Conservation (phyloP, 2,888 invertebrate genomes). For the Zhuqinia jingwanae region DNA sequence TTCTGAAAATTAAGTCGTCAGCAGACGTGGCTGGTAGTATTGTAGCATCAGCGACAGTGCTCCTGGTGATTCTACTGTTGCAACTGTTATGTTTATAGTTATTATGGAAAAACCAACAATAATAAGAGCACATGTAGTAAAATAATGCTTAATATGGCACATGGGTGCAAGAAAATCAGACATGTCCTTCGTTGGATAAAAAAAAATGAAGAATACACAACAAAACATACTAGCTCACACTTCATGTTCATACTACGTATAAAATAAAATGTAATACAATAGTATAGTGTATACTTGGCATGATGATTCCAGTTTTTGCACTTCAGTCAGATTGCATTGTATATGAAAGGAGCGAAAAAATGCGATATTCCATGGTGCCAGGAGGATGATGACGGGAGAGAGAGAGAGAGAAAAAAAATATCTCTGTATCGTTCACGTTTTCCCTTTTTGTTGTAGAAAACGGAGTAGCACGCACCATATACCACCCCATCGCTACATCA, state of each 20-base stretch:
- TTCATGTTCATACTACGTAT: not conserved
- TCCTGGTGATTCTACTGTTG: not conserved
- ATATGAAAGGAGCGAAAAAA: not conserved
- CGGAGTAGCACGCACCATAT: not conserved
- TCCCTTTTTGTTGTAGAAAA: not conserved
- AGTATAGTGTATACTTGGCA: too few species aligned
- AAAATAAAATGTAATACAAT: not conserved
- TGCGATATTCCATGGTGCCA: not conserved
- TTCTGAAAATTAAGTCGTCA: constrained; percentile 37
- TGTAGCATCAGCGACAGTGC: too few species aligned
- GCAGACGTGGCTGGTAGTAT: not conserved
- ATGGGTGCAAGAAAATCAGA: constrained; percentile 35
- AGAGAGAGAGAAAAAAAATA: not conserved
- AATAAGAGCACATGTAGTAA: constrained; percentile 35
- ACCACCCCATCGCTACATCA: not conserved
- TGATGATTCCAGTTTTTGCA: constrained; percentile 14
- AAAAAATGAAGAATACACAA: too few species aligned
- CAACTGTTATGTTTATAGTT: constrained; percentile 26
- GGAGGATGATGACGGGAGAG: not conserved
- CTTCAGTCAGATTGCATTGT: constrained; percentile 11
- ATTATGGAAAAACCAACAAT: constrained; percentile 22
- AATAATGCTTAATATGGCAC: constrained; percentile 52
- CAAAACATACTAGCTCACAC: not conserved
- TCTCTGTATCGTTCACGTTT: constrained; percentile 4
- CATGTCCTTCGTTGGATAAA: not conserved